phyloP scores from a whole-genome alignment of 1,140 invertebrate species.

The Drosophila nannoptera region DNA sequence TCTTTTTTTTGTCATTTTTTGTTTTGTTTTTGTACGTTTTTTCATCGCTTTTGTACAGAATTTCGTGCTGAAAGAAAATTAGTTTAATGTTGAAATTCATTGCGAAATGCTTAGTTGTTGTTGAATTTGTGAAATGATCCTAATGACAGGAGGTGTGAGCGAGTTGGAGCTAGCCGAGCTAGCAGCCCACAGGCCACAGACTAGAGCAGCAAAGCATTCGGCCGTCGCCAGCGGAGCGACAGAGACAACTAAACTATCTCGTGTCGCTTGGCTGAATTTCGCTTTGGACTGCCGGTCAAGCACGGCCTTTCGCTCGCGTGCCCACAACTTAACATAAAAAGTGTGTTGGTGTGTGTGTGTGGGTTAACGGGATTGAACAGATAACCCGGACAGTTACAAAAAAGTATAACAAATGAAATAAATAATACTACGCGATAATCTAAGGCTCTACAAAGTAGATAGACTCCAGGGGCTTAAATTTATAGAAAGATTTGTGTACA shows the following conservation, averaged over 20 bases:
- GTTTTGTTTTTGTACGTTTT: constrained; percentile 37
- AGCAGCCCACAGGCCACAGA: constrained; percentile 5
- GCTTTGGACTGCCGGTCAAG: not conserved
- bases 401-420: constrained; percentile 53
- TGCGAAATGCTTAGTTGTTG: not conserved
- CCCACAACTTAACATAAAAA: too few species aligned
- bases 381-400: constrained; percentile 45
- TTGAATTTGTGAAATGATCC: constrained; percentile 43
- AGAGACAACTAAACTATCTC: constrained; percentile 9
- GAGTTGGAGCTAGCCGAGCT: constrained; percentile 25
- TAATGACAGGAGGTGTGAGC: constrained; percentile 32
- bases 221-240: constrained; percentile 9
- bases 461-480: constrained; percentile 8
- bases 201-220: constrained; percentile 14
- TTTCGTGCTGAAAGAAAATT: constrained; percentile 70
- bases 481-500: too few species aligned
- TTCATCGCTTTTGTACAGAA: constrained; percentile 66
- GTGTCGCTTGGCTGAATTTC: not conserved
- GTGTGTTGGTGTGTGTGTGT: not conserved
- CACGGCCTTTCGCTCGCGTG: too few species aligned
- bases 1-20: constrained; percentile 47
- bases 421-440: constrained; percentile 41
- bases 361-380: constrained; percentile 10
- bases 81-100: constrained; percentile 22
- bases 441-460: constrained; percentile 26